Evolutionary conservation across 2,113 vertebrate genomes (phyloP).

Genomic region (Cyphomyrus discorhynchus): DNA sequence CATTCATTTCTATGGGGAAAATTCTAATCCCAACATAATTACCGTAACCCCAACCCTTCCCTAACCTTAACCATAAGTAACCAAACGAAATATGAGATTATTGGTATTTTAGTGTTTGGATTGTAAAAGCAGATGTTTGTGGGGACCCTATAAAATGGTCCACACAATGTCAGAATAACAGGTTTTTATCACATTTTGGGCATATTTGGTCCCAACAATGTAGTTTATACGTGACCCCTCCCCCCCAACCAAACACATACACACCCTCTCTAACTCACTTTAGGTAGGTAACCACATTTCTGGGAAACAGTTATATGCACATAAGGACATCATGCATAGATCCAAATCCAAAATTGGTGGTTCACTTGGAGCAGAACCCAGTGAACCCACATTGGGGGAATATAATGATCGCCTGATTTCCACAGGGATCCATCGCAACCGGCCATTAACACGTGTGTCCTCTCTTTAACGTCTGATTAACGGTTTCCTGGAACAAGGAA

Average conservation of each 20-base stretch:
- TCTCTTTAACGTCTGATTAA: conserved; percentile 13
- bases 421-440: conserved; percentile 28
- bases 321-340: neutral
- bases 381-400: neutral
- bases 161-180: too few species aligned
- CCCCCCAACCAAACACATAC: neutral
- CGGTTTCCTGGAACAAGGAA: conserved; percentile 14
- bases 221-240: too few species aligned
- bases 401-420: conserved; percentile 11
- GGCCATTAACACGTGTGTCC: conserved; percentile 27
- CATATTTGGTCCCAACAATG: too few species aligned
- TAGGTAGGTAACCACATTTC: neutral
- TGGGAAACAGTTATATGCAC: neutral
- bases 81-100: too few species aligned
- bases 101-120: too few species aligned
- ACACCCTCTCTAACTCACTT: neutral
- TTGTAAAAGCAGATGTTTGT: too few species aligned
- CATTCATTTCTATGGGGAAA: too few species aligned
- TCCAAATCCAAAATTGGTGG: neutral
- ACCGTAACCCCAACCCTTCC: too few species aligned
- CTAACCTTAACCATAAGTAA: neutral
- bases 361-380: neutral
- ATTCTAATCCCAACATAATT: too few species aligned
- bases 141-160: too few species aligned
- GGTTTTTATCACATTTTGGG: too few species aligned